Evolutionary conservation across 2,888 invertebrate genomes (phyloP).

Genomic region (Drosophila neoperkinsi): DNA sequence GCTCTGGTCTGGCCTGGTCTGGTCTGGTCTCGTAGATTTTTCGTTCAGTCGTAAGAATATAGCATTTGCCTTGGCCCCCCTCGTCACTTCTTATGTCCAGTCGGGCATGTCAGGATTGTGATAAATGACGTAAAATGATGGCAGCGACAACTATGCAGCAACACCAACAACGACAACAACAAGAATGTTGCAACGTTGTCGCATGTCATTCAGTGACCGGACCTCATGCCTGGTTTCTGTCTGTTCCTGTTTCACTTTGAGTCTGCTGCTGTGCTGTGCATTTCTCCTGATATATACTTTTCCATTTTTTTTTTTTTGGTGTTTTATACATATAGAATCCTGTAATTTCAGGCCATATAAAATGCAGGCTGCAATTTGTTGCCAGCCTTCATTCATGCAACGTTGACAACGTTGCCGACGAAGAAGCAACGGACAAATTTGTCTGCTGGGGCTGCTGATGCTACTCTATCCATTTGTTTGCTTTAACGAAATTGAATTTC

Average conservation of each 20-base stretch:
- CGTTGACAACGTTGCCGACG: conserved; percentile 43
- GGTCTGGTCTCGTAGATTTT: conserved; percentile 16
- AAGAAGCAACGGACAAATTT: conserved; percentile 65
- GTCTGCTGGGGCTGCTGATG: conserved; percentile 1
- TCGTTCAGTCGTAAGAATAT: conserved; percentile 14
- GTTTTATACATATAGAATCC: conserved; percentile 31
- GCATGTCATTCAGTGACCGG: conserved; percentile 58
- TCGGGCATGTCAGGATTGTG: conserved; percentile 77
- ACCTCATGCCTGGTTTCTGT: conserved; percentile 22
- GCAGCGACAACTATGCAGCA: conserved; percentile 71
- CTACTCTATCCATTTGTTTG: conserved; percentile 62
- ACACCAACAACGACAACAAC: conserved; percentile 15
- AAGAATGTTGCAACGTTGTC: conserved; percentile 51
- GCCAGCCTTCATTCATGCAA: conserved; percentile 36
- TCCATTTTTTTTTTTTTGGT: not conserved
- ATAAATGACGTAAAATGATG: conserved; percentile 81
- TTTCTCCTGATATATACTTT: conserved; percentile 27
- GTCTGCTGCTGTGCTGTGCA: conserved; percentile 9
- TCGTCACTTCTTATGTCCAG: conserved; percentile 30
- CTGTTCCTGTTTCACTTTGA: conserved; percentile 24
- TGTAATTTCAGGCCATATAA: conserved; percentile 76
- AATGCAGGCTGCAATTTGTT: conserved; percentile 76
- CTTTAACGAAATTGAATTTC: conserved; percentile 78
- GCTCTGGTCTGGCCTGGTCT: not conserved
- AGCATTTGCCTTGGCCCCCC: conserved; percentile 17